Conservation (phyloP, 2,113 vertebrate species). For the Anoura caudifer region DNA sequence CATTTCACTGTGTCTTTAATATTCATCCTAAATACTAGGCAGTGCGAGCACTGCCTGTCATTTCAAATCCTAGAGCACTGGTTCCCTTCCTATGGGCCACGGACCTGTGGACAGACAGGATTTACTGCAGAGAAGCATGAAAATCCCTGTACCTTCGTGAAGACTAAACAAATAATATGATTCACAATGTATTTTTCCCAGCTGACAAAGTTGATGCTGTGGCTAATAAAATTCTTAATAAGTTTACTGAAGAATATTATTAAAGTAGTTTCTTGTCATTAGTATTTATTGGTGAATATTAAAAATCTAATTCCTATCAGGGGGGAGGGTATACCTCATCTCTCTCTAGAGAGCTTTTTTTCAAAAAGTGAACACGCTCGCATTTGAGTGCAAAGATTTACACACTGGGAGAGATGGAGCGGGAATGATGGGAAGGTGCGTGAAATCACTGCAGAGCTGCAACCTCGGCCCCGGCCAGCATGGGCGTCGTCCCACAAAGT, state of each 20-base stretch:
- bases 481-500: no score
- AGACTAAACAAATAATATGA: neutral
- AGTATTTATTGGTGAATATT: neutral
- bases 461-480: neutral
- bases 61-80: neutral
- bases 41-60: neutral
- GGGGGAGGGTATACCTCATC: neutral
- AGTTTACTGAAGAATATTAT: neutral
- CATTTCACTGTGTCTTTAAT: neutral
- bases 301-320: neutral
- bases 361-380: accelerated
- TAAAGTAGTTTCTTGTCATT: neutral
- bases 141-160: neutral
- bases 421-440: neutral
- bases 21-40: neutral
- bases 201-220: neutral
- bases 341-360: neutral
- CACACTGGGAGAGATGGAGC: neutral
- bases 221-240: neutral
- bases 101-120: neutral
- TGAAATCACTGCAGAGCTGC: neutral
- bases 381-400: neutral
- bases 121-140: neutral
- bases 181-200: neutral
- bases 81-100: neutral